Conservation (phyloP, 2,888 invertebrate genomes). For the Nemotelus pantherinus region DNA sequence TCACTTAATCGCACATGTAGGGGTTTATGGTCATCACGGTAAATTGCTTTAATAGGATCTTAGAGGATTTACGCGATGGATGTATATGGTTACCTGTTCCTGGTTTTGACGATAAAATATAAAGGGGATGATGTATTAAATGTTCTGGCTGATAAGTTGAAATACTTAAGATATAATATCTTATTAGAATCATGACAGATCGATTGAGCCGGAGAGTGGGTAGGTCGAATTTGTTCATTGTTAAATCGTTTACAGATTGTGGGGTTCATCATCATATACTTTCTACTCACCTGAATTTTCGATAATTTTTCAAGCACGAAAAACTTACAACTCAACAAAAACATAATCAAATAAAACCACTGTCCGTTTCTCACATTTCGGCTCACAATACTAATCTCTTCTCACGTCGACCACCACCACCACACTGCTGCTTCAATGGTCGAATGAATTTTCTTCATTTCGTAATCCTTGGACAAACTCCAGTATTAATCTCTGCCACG, state of each 20-base stretch:
- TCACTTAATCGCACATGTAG: conserved; percentile 12
- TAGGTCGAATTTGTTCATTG: too few species aligned
- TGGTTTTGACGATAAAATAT: conserved; percentile 19
- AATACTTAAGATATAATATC: too few species aligned
- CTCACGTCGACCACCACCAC: neutral
- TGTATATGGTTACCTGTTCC: conserved; percentile 4
- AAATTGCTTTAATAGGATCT: conserved; percentile 43
- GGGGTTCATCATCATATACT: too few species aligned
- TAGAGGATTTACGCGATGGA: conserved; percentile 28
- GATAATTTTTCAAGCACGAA: too few species aligned
- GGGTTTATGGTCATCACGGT: conserved; percentile 31
- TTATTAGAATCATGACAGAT: too few species aligned
- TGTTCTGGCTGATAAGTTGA: neutral
- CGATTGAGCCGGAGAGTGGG: too few species aligned
- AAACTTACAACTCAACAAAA: neutral
- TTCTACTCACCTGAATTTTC: too few species aligned
- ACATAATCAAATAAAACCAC: neutral
- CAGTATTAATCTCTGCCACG: conserved; percentile 13
- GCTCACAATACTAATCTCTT: neutral
- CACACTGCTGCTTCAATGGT: neutral
- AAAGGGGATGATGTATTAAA: neutral
- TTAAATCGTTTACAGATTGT: too few species aligned
- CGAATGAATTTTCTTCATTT: conserved; percentile 4
- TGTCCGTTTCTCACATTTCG: neutral
- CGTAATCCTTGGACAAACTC: conserved; percentile 24